These are phyloP conservation scores for Drosophila simulans DNA, from an alignment of 1,140 invertebrate genomes.

Conservation along the genomic window DNA sequence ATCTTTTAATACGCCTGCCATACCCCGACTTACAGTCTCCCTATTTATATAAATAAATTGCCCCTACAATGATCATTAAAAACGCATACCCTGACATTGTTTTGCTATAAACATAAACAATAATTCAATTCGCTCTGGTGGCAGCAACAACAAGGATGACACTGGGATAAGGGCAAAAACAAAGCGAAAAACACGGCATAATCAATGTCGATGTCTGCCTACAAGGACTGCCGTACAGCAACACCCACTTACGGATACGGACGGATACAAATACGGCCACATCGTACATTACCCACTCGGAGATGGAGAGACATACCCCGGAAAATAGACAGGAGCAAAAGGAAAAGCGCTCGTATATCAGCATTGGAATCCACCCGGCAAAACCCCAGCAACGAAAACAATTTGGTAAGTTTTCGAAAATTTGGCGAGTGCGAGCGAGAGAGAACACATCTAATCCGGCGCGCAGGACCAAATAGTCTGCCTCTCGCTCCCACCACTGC, in stretches of 20 bases:
- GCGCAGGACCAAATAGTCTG: conserved; percentile 52
- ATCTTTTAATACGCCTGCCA: conserved; percentile 22
- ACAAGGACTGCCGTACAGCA: conserved; percentile 21
- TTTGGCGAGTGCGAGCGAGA: conserved; percentile 50
- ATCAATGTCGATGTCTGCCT: conserved; percentile 75
- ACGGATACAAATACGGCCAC: conserved; percentile 35
- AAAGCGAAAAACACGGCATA: conserved; percentile 70
- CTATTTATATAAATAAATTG: conserved; percentile 36
- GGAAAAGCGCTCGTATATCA: conserved; percentile 69
- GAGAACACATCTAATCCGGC: conserved; percentile 33
- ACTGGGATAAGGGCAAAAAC: conserved; percentile 26
- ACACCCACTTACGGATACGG: conserved; percentile 16
- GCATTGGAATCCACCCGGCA: conserved; percentile 81
- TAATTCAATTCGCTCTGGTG: conserved; percentile 76
- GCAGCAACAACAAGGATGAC: conserved; percentile 21
- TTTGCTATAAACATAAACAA: conserved; percentile 80
- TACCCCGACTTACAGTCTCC: neutral
- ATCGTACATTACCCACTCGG: conserved; percentile 49
- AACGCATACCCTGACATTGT: conserved; percentile 67
- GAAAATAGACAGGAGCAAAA: conserved; percentile 38
- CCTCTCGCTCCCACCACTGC: conserved; percentile 18
- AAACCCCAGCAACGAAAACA: conserved; percentile 79
- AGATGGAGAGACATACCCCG: conserved; percentile 61
- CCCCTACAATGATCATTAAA: conserved; percentile 74
- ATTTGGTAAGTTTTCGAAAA: conserved; percentile 83